Evolutionary conservation across 1,140 invertebrate species (phyloP), one percentile per base, ranked within the genome.

Genomic region (Papilio glaucus): DNA sequence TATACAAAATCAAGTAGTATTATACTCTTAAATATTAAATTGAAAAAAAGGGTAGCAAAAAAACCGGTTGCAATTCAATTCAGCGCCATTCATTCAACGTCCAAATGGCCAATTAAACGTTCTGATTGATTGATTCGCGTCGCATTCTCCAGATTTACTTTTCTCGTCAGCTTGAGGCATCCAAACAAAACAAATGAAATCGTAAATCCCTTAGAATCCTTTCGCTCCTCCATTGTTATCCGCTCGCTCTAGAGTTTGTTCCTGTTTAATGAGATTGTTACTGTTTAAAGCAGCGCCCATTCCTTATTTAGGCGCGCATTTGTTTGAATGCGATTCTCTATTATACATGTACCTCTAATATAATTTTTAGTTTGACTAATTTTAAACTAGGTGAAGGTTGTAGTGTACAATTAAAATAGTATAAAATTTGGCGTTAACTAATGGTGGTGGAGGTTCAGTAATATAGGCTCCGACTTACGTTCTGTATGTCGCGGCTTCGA

Each of bases 231-330:
- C 26, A 18, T 69, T 69, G 67, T 69, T 69, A 69, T 69, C n/a
- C 45, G 45, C 41, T 49, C 41, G 24, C 12, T 7, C 37, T 18
- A 33, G 41, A 60, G 24, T 53, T 76, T 61, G 61, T 72, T 72
- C 24, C 72, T 68, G 68, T 65, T 73, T 76, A 73, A 76, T 76
- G 72, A 76, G 42, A 76, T 73, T 73, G 71, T 70, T 65, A 45
- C 42, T 68, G n/a, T 69, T 69, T 53, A 53, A 67, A 68, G 41
- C 67, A 41, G 5, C 26, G 29, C 63, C 26, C 13, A 39, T 39
- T 41, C 15, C 62, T 65, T 65, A 65, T 38, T 65, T 41, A 65
- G 62, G n/a, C 15, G 8, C 37, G 37, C 9, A 21, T 61, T 61
- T 15, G 15, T 39, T 9, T 65, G 37, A 24, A 21, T 38, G 15